Conservation (phyloP, 2,797 vertebrate genomes). For the Arnoldichthys spilopterus region DNA sequence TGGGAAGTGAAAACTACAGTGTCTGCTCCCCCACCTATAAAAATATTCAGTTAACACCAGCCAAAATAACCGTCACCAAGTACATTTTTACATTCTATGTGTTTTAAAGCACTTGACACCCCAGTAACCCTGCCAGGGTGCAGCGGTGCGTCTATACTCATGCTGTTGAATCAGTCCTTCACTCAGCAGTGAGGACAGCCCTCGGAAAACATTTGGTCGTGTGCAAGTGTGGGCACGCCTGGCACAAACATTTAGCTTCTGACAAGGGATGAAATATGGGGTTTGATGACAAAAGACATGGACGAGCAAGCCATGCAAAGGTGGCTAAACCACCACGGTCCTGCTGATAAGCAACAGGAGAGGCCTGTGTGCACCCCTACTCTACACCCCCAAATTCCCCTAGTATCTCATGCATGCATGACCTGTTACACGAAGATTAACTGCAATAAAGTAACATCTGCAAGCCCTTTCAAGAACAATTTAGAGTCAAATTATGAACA, state of each 20-base stretch:
- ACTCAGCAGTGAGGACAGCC: constrained; percentile 13
- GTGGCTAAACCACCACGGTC: constrained; percentile 32
- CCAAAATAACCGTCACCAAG: constrained; percentile 22
- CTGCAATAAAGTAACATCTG: constrained; percentile 28
- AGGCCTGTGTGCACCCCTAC: constrained; percentile 23
- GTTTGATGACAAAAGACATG: not conserved
- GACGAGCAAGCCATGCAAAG: constrained; percentile 52
- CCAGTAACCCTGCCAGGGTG: constrained; percentile 18
- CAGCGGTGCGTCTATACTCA: not conserved
- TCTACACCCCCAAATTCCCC: constrained; percentile 27
- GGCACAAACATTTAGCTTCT: constrained; percentile 26
- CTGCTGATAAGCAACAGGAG: constrained; percentile 19
- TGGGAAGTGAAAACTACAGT: not conserved
- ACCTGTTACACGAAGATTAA: constrained; percentile 42
- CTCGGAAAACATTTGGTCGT: not conserved
- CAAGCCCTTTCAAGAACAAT: constrained; percentile 1
- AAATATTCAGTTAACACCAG: not conserved
- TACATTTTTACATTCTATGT: constrained; percentile 10
- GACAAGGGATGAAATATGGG: not conserved
- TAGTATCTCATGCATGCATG: constrained; percentile 49
- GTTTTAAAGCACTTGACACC: constrained; percentile 21
- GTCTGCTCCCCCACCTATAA: not conserved
- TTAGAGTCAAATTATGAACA: not conserved
- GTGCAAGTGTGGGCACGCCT: not conserved
- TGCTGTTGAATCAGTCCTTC: not conserved